Conservation (phyloP, 2,888 invertebrate genomes). For the Abrostola triplasia region DNA sequence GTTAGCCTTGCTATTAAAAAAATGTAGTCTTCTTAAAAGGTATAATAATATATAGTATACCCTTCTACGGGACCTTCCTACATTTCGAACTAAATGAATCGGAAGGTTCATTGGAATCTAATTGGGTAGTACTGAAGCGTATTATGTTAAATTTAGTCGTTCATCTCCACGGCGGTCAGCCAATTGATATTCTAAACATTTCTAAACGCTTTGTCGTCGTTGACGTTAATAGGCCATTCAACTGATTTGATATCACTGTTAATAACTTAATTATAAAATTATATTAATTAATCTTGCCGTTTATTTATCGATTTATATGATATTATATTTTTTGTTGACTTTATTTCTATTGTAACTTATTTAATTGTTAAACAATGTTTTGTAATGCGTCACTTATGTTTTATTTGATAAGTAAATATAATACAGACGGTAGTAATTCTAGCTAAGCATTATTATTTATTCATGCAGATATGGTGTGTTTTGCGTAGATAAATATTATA, state of each 20-base stretch:
- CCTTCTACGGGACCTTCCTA: not conserved
- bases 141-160: constrained; percentile 30
- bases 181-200: constrained; percentile 39
- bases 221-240: constrained; percentile 26
- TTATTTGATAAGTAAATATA: too few relatives aligned
- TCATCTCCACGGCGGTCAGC: constrained; percentile 22
- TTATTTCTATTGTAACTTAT: too few relatives aligned
- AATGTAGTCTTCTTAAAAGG: not conserved
- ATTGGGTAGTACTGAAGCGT: constrained; percentile 9
- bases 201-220: constrained; percentile 21
- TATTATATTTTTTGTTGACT: too few relatives aligned
- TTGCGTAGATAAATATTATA: too few relatives aligned
- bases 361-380: too few relatives aligned
- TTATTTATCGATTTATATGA: not conserved
- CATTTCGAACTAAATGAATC: constrained; percentile 7
- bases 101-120: not conserved
- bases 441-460: too few relatives aligned
- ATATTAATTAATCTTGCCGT: not conserved
- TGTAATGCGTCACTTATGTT: too few relatives aligned
- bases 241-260: constrained; percentile 6
- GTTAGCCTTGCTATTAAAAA: too few relatives aligned
- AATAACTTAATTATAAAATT: not conserved
- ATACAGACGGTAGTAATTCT: too few relatives aligned
- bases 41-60: not conserved
- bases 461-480: too few relatives aligned